phyloP scores from a whole-genome alignment of 2,888 invertebrate species.

The Abrostola triplasia region DNA sequence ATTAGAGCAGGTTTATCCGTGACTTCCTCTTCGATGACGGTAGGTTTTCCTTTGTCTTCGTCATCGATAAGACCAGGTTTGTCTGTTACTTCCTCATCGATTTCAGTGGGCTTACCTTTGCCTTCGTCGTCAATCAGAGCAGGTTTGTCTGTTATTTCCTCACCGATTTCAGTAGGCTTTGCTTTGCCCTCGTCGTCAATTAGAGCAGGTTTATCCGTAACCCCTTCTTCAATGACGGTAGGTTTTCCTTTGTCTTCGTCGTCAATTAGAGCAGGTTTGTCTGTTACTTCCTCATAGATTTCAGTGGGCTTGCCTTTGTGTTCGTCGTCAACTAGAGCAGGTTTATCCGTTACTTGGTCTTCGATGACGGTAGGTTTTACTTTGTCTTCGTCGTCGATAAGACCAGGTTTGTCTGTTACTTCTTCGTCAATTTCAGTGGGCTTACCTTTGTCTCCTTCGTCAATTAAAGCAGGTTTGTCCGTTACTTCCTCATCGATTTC shows the following conservation, averaged over 20 bases:
- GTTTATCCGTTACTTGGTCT: slow-evolving; percentile 20
- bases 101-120: slow-evolving; percentile 10
- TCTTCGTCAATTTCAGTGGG: slow-evolving; percentile 7
- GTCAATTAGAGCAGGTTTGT: neutral
- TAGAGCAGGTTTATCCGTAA: slow-evolving; percentile 6
- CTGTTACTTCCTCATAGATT: neutral
- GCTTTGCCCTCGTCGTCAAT: slow-evolving; percentile 7
- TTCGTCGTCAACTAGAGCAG: neutral
- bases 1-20: neutral
- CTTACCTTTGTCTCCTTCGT: slow-evolving; percentile 13
- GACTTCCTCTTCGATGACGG: neutral
- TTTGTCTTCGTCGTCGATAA: slow-evolving; percentile 19
- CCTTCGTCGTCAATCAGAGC: slow-evolving; percentile 19
- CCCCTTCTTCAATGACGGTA: neutral
- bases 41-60: slow-evolving; percentile 9
- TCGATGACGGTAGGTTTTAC: slow-evolving; percentile 16
- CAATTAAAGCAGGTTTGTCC: neutral
- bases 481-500: neutral
- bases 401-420: slow-evolving; percentile 14
- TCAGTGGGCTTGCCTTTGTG: neutral
- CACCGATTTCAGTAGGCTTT: slow-evolving; percentile 22
- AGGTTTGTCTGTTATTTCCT: slow-evolving; percentile 17
- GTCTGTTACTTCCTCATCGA: slow-evolving; percentile 3
- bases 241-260: neutral
- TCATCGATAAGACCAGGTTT: slow-evolving; percentile 4